phyloP scores from a whole-genome alignment of 2,888 invertebrate species.

The Pantelozetes paolii region DNA sequence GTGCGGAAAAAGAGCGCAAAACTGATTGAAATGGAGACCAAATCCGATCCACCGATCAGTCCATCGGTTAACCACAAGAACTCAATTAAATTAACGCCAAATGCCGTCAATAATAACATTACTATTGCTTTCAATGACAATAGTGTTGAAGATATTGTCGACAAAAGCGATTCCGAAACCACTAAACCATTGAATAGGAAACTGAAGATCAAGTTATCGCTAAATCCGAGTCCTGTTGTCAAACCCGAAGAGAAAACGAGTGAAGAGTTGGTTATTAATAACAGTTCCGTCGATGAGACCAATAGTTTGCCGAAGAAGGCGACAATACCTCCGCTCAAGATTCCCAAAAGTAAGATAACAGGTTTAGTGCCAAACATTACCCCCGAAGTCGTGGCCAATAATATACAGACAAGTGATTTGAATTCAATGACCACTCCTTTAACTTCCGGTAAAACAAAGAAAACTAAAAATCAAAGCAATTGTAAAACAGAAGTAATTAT shows the following conservation, averaged over 20 bases:
- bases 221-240: slow-evolving; percentile 4
- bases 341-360: slow-evolving; percentile 24
- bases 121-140: slow-evolving; percentile 26
- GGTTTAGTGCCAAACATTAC: slow-evolving; percentile 10
- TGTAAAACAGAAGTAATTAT: background rate
- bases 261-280: slow-evolving; percentile 41
- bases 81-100: background rate
- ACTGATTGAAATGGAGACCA: slow-evolving; percentile 83
- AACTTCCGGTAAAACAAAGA: background rate
- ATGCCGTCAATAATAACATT: background rate
- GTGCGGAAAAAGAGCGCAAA: slow-evolving; percentile 93
- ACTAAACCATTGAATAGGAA: background rate
- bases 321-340: slow-evolving; percentile 25
- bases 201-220: slow-evolving; percentile 1
- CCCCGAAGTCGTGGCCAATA: background rate
- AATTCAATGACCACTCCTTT: background rate
- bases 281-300: slow-evolving; percentile 50
- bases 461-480: background rate
- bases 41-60: slow-evolving; percentile 50
- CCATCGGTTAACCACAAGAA: background rate
- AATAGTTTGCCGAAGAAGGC: slow-evolving; percentile 2
- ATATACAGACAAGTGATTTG: background rate
- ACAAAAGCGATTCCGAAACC: background rate
- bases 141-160: background rate
- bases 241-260: background rate